phyloP scores from a whole-genome alignment of 2,797 vertebrate genomes.

The Girardinus metallicus region DNA sequence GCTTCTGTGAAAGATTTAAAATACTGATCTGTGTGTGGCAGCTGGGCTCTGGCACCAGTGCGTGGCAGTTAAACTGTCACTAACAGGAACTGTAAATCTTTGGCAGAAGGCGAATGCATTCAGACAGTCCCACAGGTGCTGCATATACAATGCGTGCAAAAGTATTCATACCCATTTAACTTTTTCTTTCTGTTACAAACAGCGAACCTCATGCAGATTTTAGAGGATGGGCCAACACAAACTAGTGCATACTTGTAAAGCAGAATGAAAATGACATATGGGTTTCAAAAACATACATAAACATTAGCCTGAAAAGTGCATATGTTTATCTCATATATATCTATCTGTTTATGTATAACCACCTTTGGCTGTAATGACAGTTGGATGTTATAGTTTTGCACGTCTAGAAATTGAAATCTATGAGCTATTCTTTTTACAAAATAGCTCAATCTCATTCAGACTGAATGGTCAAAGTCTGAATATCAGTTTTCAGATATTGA shows the following conservation, averaged over 20 bases:
- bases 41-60: constrained; percentile 64
- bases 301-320: not conserved
- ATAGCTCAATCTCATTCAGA: not conserved
- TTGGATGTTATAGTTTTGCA: not conserved
- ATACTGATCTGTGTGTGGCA: constrained; percentile 70
- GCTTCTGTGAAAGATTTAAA: constrained; percentile 48
- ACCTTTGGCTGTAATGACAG: not conserved
- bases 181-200: not conserved
- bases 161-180: not conserved
- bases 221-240: not conserved
- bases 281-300: not conserved
- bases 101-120: constrained; percentile 67
- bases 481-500: not conserved
- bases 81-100: constrained; percentile 68
- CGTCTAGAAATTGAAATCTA: not conserved
- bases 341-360: not conserved
- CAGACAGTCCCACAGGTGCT: constrained; percentile 67
- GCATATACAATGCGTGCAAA: constrained; percentile 8
- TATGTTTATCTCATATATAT: too few relatives aligned
- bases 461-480: not conserved
- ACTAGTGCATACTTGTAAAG: not conserved
- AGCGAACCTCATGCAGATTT: not conserved
- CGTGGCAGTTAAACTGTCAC: constrained; percentile 79
- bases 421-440: not conserved
- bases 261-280: not conserved